A percentile compares a stretch with the other conserved stretches of the same genome.
phyloP scores from a whole-genome alignment of 2,797 vertebrate genomes.

The Mastacembelus armatus region DNA sequence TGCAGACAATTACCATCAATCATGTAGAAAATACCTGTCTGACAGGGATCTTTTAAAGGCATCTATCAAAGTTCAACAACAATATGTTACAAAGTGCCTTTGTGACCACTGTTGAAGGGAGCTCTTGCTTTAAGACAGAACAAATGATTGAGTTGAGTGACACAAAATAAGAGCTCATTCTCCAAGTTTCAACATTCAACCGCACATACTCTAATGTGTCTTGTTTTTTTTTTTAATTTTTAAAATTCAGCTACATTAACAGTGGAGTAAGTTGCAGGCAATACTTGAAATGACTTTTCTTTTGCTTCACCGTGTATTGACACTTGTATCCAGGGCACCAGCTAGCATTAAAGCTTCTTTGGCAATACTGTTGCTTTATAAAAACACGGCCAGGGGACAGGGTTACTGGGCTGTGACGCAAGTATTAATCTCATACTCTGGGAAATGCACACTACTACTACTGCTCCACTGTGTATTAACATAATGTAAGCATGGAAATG shows the following conservation, averaged over 20 bases:
- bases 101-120: constrained; percentile 26
- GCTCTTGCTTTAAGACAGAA: constrained; percentile 44
- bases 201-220: constrained; percentile 33
- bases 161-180: constrained; percentile 53
- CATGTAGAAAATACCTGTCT: constrained; percentile 24
- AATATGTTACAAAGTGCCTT: constrained; percentile 55
- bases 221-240: constrained; percentile 30
- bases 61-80: constrained; percentile 59
- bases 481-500: constrained; percentile 50
- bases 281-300: constrained; percentile 70
- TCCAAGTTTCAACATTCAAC: constrained; percentile 46
- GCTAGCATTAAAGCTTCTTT: constrained; percentile 72
- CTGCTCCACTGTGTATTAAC: constrained; percentile 51
- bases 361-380: constrained; percentile 69
- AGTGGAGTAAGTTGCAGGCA: constrained; percentile 50
- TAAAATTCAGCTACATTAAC: constrained; percentile 38
- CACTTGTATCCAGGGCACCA: constrained; percentile 67
- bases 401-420: constrained; percentile 30
- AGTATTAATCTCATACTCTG: constrained; percentile 69
- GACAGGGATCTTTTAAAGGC: constrained; percentile 51
- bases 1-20: constrained; percentile 46
- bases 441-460: constrained; percentile 47
- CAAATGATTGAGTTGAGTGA: constrained; percentile 63
- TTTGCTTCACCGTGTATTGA: constrained; percentile 63
- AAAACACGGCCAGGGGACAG: constrained; percentile 61